Evolutionary conservation across 2,797 vertebrate species (phyloP).

Genomic region (Parauchenoglanis punctatus): DNA sequence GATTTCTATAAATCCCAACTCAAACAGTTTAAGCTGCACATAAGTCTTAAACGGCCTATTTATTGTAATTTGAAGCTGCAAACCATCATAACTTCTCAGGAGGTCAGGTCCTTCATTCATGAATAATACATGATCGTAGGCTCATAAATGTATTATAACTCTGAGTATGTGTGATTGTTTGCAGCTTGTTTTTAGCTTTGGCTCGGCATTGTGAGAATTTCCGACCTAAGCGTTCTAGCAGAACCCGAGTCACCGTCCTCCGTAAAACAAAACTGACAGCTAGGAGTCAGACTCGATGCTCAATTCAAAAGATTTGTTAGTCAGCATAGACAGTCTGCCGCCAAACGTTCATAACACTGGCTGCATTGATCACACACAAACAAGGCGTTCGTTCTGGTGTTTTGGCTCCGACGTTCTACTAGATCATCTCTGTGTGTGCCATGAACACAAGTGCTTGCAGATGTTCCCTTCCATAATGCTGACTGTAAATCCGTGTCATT

Average conservation of each 20-base stretch:
- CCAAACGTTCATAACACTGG: slow-evolving; percentile 36
- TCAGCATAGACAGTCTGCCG: slow-evolving; percentile 45
- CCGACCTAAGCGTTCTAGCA: slow-evolving; percentile 21
- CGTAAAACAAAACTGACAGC: slow-evolving; percentile 39
- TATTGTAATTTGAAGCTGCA: not conserved
- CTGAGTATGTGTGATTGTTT: not conserved
- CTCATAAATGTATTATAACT: not conserved
- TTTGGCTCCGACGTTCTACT: slow-evolving; percentile 11
- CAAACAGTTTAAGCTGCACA: slow-evolving; percentile 25
- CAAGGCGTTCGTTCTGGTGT: slow-evolving; percentile 29
- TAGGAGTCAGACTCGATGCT: slow-evolving; percentile 15
- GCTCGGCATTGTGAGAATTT: slow-evolving; percentile 16
- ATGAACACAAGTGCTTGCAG: slow-evolving; percentile 42
- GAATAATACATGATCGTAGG: not conserved
- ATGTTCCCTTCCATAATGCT: slow-evolving; percentile 33
- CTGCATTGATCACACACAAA: slow-evolving; percentile 41
- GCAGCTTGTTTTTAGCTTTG: slow-evolving; percentile 31
- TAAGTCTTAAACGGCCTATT: slow-evolving; percentile 6
- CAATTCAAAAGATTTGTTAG: slow-evolving; percentile 44
- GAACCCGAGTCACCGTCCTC: slow-evolving; percentile 30
- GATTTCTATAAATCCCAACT: slow-evolving; percentile 23
- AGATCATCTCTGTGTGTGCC: slow-evolving; percentile 42
- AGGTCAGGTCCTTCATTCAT: not conserved
- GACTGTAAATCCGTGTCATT: slow-evolving; percentile 39
- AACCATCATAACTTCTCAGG: not conserved